Base-by-base conservation (phyloP, 1,140 invertebrate species). In the Globodera rostochiensis region DNA sequence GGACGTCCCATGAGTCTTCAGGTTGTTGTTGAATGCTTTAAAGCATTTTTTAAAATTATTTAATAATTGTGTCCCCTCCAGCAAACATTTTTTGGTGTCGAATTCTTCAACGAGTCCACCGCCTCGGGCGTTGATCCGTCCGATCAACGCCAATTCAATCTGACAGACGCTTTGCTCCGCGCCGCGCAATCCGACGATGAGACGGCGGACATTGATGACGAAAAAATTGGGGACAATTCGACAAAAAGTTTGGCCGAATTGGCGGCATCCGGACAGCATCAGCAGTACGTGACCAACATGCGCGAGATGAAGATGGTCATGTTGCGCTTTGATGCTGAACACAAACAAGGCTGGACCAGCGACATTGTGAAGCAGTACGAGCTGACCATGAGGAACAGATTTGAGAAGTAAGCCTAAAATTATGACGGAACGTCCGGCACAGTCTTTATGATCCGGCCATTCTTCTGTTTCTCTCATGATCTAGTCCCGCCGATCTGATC, bases 1-100 rank as follows among this genome's bases (percentile, higher is more conserved):
- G 88, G 87, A n/a, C 77, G 83, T 13, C 60, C 64, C 19, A 78
- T 88, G 25, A 83, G 76, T 46, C 74, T 88, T 15, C 88, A 89
- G 69, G 80, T 77, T 36, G 36, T 36, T 36, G 36, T 36, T 36
- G 36, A 36, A 36, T 3, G 36, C 36, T 36, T 36, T 64, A 19
- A 57, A 15, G 47, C 19, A 53, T 15, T 74, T 36, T 13, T 80
- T 13, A 81, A 82, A 36, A 64, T 45, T 80, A 80, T 46, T 46
- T 15, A 25, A 25, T 25, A 25, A 25, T 25, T 25, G 0, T 25
- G 78, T 45, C 25, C 19, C 15, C 83, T 83, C 7, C 67, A 82
- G 67, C 87, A 89, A 49, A 88, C 83, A 70, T 90, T 89, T 77
- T 89, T 82, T 70, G 88, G 88, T 50, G 80, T 90, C n/a, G 85